A percentile compares a stretch with the other conserved stretches of the same genome.
phyloP scores from a whole-genome alignment of 1,140 invertebrate genomes.

The Caenorhabditis elegans region WBcel235 BX284605.5:7109001-7109500 shows the following conservation, averaged over 20 bases:
- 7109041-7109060: conserved; percentile 1
- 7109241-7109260: conserved; percentile 1
- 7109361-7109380: neutral
- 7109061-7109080: conserved; percentile 33
- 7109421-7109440: neutral
- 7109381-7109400: conserved; percentile 15
- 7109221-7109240: conserved; percentile 16
- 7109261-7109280: conserved; percentile 32
- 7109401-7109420: neutral
- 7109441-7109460: neutral
- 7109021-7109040: neutral
- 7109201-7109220: conserved; percentile 33
- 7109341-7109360: neutral
- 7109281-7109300: conserved; percentile 30
- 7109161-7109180: neutral
- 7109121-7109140: conserved; percentile 29
- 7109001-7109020: no score
- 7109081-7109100: conserved; percentile 7
- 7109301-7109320: conserved; percentile 7
- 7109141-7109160: neutral
- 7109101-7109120: conserved; percentile 1
- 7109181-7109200: conserved; percentile 33
- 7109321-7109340: neutral
- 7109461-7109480: neutral
- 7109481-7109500: neutral